These are phyloP conservation scores for Steinernema hermaphroditum DNA, from an alignment of 2,888 invertebrate species.

Conservation along the genomic window DNA sequence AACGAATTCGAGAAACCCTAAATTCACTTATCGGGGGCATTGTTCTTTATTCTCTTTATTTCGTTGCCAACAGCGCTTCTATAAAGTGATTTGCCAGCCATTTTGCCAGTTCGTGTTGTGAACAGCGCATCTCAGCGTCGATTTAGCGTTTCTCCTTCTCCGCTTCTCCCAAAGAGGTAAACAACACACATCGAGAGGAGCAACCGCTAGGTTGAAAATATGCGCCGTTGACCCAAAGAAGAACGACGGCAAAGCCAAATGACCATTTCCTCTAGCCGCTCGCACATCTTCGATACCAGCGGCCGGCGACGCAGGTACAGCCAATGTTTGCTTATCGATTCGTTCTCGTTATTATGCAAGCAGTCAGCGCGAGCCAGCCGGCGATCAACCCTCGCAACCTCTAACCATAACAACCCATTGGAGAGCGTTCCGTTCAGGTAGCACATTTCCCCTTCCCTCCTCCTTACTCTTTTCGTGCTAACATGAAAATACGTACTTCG, in stretches of 20 bases:
- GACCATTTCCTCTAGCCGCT: neutral
- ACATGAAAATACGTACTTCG: too few relatives aligned
- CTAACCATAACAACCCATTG: slow-evolving; percentile 12
- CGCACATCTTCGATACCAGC: neutral
- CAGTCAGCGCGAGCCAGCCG: slow-evolving; percentile 9
- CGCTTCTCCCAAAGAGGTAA: too few relatives aligned
- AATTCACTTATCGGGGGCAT: slow-evolving; percentile 5
- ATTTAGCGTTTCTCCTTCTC: too few relatives aligned
- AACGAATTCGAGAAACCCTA: too few relatives aligned
- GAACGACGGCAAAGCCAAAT: neutral
- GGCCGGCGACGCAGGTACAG: neutral
- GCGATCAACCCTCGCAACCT: slow-evolving; percentile 1
- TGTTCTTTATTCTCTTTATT: slow-evolving; percentile 13
- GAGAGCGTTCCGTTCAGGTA: too few relatives aligned
- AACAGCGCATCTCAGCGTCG: too few relatives aligned
- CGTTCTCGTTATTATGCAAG: slow-evolving; percentile 22
- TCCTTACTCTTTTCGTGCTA: neutral
- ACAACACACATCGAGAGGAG: too few relatives aligned
- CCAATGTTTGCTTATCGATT: slow-evolving; percentile 25
- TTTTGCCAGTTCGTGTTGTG: neutral
- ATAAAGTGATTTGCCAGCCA: slow-evolving; percentile 8
- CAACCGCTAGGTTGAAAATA: too few relatives aligned
- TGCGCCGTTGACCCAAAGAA: neutral
- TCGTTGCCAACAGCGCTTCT: neutral
- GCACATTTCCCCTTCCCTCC: too few relatives aligned